Evolutionary conservation across 1,140 invertebrate genomes (phyloP).

Genomic region (Rhagoletis zephyria): DNA sequence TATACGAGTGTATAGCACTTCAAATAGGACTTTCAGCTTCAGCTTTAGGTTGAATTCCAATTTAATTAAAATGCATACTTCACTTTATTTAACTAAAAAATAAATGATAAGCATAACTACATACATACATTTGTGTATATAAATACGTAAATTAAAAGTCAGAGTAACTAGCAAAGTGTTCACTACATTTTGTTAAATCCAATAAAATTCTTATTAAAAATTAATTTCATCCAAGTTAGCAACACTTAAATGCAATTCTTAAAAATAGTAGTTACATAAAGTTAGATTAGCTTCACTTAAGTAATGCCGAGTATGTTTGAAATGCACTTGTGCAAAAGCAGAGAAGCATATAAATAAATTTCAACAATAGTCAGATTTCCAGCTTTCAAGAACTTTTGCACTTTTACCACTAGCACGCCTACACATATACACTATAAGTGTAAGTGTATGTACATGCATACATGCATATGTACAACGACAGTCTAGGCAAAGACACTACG

Average conservation of each 20-base stretch:
- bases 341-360: conserved; percentile 42
- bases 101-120: not conserved
- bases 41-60: no score
- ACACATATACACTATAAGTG: not conserved
- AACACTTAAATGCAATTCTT: not conserved
- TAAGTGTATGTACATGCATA: not conserved
- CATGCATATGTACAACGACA: not conserved
- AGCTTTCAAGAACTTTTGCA: conserved; percentile 39
- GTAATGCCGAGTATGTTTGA: conserved; percentile 30
- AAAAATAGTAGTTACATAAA: not conserved
- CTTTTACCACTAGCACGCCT: not conserved
- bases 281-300: conserved; percentile 41
- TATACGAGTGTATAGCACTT: no score
- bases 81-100: not conserved
- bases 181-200: conserved; percentile 12
- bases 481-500: no score
- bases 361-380: conserved; percentile 35
- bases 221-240: conserved; percentile 35
- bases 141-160: not conserved
- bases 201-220: conserved; percentile 10
- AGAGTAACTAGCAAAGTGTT: not conserved
- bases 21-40: no score
- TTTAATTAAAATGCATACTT: not conserved
- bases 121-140: not conserved
- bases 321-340: conserved; percentile 32